A percentile compares a stretch with the other conserved stretches of the same genome.
These are phyloP conservation scores for Creontiades dilutus DNA, from an alignment of 2,888 invertebrate species.

Conservation along the genomic window DNA sequence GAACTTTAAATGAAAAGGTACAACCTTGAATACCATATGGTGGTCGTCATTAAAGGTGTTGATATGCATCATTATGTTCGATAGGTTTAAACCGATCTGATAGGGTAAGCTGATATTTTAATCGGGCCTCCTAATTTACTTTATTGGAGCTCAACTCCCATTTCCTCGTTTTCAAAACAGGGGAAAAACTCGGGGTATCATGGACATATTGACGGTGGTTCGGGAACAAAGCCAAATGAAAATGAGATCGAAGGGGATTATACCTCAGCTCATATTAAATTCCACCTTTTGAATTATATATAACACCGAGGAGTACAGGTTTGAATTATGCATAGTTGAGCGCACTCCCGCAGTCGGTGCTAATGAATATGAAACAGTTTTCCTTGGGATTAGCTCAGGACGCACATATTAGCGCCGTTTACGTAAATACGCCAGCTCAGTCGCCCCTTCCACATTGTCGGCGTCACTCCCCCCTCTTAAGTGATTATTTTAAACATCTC, in stretches of 20 bases:
- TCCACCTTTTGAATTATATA: slow-evolving; percentile 70
- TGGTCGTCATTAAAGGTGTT: neutral
- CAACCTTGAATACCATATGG: neutral
- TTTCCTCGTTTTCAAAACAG: neutral
- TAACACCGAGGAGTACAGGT: slow-evolving; percentile 65
- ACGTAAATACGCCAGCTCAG: slow-evolving; percentile 56
- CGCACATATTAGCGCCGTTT: slow-evolving; percentile 63
- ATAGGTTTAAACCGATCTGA: neutral
- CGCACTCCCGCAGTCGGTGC: slow-evolving; percentile 44
- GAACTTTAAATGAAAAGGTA: slow-evolving; percentile 8
- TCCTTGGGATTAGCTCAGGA: slow-evolving; percentile 60
- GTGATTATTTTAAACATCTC: slow-evolving; percentile 44
- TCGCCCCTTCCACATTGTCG: neutral
- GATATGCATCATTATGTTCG: slow-evolving; percentile 1
- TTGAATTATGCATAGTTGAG: slow-evolving; percentile 70
- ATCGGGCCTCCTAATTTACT: neutral
- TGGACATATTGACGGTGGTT: slow-evolving; percentile 32
- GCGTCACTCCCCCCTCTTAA: slow-evolving; percentile 2
- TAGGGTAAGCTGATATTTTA: neutral
- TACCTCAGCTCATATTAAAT: slow-evolving; percentile 51
- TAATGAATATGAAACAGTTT: slow-evolving; percentile 70
- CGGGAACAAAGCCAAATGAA: slow-evolving; percentile 62
- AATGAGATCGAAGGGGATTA: slow-evolving; percentile 53
- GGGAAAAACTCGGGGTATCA: neutral
- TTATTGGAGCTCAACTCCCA: neutral